These are phyloP conservation scores for Noctua janthe DNA, from an alignment of 2,888 invertebrate genomes.

Conservation along the genomic window DNA sequence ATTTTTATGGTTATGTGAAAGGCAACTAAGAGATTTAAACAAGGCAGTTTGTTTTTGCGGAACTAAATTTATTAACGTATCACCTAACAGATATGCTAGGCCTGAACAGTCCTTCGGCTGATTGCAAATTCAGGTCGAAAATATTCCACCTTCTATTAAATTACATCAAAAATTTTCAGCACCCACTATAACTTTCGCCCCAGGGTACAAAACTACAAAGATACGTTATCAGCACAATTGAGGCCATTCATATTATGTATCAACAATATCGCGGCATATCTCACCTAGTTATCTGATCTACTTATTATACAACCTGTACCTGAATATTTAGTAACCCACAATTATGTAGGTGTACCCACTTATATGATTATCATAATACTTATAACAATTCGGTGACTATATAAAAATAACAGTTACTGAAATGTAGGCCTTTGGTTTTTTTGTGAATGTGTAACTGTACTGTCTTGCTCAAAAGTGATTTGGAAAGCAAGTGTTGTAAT, in stretches of 20 bases:
- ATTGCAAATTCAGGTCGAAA: too few species aligned
- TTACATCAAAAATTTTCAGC: conserved; percentile 22
- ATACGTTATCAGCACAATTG: conserved; percentile 42
- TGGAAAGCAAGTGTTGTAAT: background rate
- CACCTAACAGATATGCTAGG: too few species aligned
- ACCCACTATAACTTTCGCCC: conserved; percentile 15
- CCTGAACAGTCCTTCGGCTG: too few species aligned
- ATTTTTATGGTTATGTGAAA: too few species aligned
- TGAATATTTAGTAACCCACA: conserved; percentile 58
- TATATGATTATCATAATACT: conserved; percentile 52
- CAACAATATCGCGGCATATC: conserved; percentile 58
- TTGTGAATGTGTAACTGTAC: conserved; percentile 27
- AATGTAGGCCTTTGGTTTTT: conserved; percentile 36
- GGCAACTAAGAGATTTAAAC: too few species aligned
- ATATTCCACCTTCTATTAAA: background rate
- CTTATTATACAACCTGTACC: conserved; percentile 63
- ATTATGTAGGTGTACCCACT: conserved; percentile 57
- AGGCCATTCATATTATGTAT: conserved; percentile 51
- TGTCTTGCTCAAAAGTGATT: conserved; percentile 4
- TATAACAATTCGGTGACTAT: conserved; percentile 28
- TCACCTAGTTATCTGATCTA: conserved; percentile 63
- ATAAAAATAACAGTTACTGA: conserved; percentile 8
- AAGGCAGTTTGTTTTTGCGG: too few species aligned
- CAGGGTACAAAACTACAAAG: conserved; percentile 16
- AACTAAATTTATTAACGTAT: too few species aligned